Base-by-base conservation (phyloP, 2,113 vertebrate species). In the Podarcis raffonei region DNA sequence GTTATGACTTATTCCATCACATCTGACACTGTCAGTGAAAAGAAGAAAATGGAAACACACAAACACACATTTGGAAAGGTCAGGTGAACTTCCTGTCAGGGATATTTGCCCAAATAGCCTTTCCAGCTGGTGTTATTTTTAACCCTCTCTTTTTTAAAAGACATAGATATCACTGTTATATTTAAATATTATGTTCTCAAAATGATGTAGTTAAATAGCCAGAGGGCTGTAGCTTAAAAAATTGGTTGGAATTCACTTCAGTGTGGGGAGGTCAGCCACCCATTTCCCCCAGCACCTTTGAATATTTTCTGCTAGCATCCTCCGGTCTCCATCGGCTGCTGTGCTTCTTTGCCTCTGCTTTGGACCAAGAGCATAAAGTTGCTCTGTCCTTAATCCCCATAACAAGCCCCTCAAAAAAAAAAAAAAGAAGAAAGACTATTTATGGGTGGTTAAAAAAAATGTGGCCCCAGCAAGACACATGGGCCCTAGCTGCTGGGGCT, bases 1-100 rank as follows among this genome's bases (percentile, higher is more conserved):
- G 75, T 85, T 94, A 77, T 92, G 91, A 91, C 84, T 94, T 93
- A 92, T 91, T 93, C 78, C 83, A 87, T 93, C 92, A 95, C 90
- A 92, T 87, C 32, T 23, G 90, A 35, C 1, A 0, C 71, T 91
- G 84, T 92, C 89, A 94, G 69, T 84, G n/a, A 35, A 57, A 89
- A 23, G 13, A 15, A n/a, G 91, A 53, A 53, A 53, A 53, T 53
- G 48, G 48, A 53, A 53, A 53, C 48, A 53, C 48, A 53, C 48
- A 12, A 53, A 53, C 48, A 87, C 86, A 7, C 88, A 89, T 76
- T 90, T 74, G 90, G 69, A 94, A 94, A 94, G 91, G 84, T 94
- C 94, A 92, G 48, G 82, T 90, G 87, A 88, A 88, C 85, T 85
- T 88, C 39, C 84, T 87, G 90, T 32, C 86, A 68, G 35, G 42